Conservation (phyloP, 2,888 invertebrate genomes). For the Drosophila imparisetae region DNA sequence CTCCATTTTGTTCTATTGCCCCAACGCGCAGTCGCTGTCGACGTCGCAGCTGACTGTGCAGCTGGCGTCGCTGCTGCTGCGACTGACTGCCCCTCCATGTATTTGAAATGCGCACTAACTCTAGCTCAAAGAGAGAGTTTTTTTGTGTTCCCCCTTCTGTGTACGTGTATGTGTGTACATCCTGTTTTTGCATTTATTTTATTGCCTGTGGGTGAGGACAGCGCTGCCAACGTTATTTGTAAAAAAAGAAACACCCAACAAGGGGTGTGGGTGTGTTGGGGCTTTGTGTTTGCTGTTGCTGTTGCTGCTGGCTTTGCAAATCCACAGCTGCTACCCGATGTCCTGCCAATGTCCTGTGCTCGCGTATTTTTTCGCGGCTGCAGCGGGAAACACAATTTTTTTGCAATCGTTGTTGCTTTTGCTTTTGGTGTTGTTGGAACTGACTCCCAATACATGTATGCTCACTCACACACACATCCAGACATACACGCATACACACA, state of each 20-base stretch:
- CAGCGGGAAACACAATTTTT: conserved; percentile 67
- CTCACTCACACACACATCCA: conserved; percentile 29
- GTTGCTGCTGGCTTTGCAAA: conserved; percentile 51
- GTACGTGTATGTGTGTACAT: conserved; percentile 37
- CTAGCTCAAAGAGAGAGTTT: conserved; percentile 65
- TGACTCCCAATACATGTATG: conserved; percentile 61
- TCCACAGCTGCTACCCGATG: conserved; percentile 50
- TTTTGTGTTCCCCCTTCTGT: conserved; percentile 33
- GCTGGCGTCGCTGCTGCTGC: conserved; percentile 19
- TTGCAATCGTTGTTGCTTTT: conserved; percentile 40
- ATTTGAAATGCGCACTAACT: conserved; percentile 83
- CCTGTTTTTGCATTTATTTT: conserved; percentile 67
- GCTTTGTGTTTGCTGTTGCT: conserved; percentile 38
- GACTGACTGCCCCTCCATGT: conserved; percentile 66
- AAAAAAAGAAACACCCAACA: conserved; percentile 23
- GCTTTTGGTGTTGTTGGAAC: conserved; percentile 40
- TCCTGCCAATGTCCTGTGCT: conserved; percentile 65
- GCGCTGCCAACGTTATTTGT: conserved; percentile 68
- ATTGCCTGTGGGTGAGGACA: conserved; percentile 54
- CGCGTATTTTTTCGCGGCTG: conserved; percentile 79
- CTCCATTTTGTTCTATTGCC: conserved; percentile 68
- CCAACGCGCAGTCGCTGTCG: conserved; percentile 58
- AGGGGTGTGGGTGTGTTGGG: conserved; percentile 11
- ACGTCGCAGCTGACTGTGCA: conserved; percentile 44
- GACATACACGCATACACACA: conserved; percentile 17